Evolutionary conservation across 2,888 invertebrate genomes (phyloP).

Genomic region (Stenodema calcarata): DNA sequence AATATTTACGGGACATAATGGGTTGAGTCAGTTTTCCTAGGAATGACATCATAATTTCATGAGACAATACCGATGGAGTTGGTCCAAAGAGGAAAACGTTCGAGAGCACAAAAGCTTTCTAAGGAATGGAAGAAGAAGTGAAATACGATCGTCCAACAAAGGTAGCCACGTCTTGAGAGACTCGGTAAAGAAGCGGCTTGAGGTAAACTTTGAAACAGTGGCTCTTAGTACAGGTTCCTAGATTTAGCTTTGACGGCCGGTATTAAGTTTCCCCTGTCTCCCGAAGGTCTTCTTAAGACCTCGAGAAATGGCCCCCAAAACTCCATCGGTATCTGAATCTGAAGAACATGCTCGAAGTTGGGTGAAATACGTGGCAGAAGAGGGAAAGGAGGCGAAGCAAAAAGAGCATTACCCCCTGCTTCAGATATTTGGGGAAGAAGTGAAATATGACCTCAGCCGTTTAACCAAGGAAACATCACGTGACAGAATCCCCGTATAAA

Average conservation of each 20-base stretch:
- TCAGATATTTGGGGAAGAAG: background rate
- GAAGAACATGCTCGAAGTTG: background rate
- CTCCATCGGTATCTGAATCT: background rate
- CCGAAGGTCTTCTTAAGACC: background rate
- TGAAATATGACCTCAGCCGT: background rate
- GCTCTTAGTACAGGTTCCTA: background rate
- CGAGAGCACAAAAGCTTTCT: background rate
- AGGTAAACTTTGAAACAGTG: background rate
- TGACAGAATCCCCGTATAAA: background rate
- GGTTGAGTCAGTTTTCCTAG: no score
- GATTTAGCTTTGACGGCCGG: conserved; percentile 5
- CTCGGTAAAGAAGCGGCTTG: background rate
- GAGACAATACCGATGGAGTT: no score
- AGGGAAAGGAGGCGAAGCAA: background rate
- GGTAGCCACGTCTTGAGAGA: background rate
- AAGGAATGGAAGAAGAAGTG: background rate
- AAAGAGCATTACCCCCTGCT: background rate
- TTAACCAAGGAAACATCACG: background rate
- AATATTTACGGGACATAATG: no score
- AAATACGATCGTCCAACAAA: background rate
- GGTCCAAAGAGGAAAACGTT: no score
- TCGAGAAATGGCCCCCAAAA: background rate
- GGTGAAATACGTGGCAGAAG: background rate
- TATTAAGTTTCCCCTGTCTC: background rate
- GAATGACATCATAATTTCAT: no score